Evolutionary conservation across 1,140 invertebrate genomes (phyloP).

Genomic region (Plectrocnemia conspersa): DNA sequence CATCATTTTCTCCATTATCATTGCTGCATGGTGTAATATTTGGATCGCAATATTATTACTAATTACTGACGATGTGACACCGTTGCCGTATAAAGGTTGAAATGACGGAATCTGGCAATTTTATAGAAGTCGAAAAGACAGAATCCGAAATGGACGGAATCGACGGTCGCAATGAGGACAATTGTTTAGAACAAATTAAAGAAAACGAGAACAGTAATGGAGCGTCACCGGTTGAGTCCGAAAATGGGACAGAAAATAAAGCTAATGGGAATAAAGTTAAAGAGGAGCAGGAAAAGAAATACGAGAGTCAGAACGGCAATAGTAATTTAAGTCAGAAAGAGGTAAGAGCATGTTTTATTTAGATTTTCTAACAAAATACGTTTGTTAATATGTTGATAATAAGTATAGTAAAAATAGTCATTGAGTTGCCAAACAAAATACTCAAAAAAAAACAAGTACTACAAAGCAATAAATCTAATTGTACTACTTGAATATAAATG

Average conservation of each 20-base stretch:
- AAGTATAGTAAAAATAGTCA: too few relatives aligned
- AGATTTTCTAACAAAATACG: too few relatives aligned
- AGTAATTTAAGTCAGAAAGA: slow-evolving; percentile 11
- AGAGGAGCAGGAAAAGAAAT: slow-evolving; percentile 20
- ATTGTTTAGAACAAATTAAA: background rate
- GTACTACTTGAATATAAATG: too few relatives aligned
- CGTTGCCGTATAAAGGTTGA: slow-evolving; percentile 41
- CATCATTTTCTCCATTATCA: background rate
- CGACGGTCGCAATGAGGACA: slow-evolving; percentile 1
- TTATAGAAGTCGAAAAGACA: slow-evolving; percentile 47
- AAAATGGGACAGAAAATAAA: slow-evolving; percentile 29
- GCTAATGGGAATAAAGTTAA: slow-evolving; percentile 23
- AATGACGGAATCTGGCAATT: slow-evolving; percentile 51
- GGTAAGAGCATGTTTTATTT: too few relatives aligned
- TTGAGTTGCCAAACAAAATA: too few relatives aligned
- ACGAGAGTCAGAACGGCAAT: slow-evolving; percentile 6
- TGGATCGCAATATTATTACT: background rate
- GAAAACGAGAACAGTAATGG: slow-evolving; percentile 12
- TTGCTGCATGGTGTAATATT: slow-evolving; percentile 3
- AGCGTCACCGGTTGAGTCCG: slow-evolving; percentile 5
- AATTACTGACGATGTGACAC: background rate
- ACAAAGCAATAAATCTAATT: too few relatives aligned
- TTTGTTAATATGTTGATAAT: too few relatives aligned
- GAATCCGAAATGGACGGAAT: slow-evolving; percentile 9
- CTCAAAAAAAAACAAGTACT: too few relatives aligned